phyloP scores from a whole-genome alignment of 2,797 vertebrate genomes.

The Pagetopsis macropterus region DNA sequence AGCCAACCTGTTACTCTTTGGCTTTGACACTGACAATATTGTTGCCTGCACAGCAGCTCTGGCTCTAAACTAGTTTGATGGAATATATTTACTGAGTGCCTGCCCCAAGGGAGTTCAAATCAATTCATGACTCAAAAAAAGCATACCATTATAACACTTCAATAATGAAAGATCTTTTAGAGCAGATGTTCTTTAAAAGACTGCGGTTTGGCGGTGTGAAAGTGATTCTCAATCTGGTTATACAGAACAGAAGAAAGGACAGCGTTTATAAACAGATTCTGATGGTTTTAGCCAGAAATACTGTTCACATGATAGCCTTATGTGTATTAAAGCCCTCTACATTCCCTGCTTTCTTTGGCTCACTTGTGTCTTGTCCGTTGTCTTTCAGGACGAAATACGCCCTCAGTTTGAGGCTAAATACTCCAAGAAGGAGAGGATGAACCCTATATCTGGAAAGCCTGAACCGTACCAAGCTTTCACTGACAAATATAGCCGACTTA shows the following conservation, averaged over 20 bases:
- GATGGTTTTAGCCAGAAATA: not conserved
- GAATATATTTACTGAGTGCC: constrained; percentile 3
- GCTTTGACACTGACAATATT: not conserved
- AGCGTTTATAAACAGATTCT: constrained; percentile 7
- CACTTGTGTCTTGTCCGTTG: not conserved
- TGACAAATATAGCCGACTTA: constrained; percentile 95
- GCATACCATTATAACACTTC: constrained; percentile 2
- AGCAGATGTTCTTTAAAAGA: no score
- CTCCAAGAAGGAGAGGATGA: constrained; percentile 94
- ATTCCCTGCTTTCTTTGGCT: constrained; percentile 2
- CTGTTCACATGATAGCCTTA: not conserved
- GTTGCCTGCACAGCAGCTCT: not conserved
- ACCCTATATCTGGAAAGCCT: constrained; percentile 94
- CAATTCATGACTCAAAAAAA: constrained; percentile 25
- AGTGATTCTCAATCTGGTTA: constrained; percentile 33
- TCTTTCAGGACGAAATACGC: constrained; percentile 90
- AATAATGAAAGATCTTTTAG: constrained; percentile 2
- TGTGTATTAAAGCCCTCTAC: not conserved
- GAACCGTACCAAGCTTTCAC: constrained; percentile 95
- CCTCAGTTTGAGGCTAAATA: constrained; percentile 97
- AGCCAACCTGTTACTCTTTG: not conserved
- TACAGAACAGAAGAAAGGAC: constrained; percentile 4
- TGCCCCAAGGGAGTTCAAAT: constrained; percentile 9
- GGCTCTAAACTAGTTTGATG: not conserved
- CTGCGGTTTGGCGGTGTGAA: constrained; percentile 4